Base-by-base conservation (phyloP, 2,113 vertebrate genomes). In the Rhabdornis inornatus region DNA sequence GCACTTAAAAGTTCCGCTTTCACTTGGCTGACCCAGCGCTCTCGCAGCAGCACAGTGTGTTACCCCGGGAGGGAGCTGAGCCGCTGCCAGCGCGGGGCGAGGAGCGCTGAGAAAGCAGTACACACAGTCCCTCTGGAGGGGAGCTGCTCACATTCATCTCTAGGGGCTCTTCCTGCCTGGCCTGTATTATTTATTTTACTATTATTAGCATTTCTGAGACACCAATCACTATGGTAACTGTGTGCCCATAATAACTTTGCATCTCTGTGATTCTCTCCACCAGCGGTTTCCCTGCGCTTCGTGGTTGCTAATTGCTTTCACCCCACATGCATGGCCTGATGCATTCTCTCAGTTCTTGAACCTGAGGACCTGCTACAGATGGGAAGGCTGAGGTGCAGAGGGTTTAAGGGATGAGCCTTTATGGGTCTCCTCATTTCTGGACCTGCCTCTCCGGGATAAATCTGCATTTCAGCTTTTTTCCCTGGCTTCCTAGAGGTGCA, bases 201-300 rank as follows among this genome's bases (percentile, higher is more conserved):
- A 93, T 97, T 96, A 96, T 96, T 96, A 97, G 88, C 92, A 96
- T 96, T 96, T 96, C 92, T 96, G 94, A 96, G 94, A 10, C 72
- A 86, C 88, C 92, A 89, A 57, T 97, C 76, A 4, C 95, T 94
- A 95, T 96, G 96, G 95, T 95, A 96, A 96, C 96, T 90, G 88
- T 44, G 69, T 71, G 65, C 93, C 88, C n/a, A 0, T 94, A 96
- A 96, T 96, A 96, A 83, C 88, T 92, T 89, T 40, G 86, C 57
- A 3, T 90, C 82, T 75, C 31, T 31, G 72, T 4, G 72, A 4
- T 68, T 74, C 79, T 82, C 75, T 68, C 71, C 5, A 0, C 82
- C 88, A n/a, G 20, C 56, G 30, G 52, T 92, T 84, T n/a, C 81
- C 57, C 72, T 45, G 78, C 2, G 12, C 92, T 56, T 18, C 12